Evolutionary conservation across 2,113 vertebrate genomes (phyloP), one percentile per base, ranked within the genome.

Genomic region (Pluvialis apricaria): DNA sequence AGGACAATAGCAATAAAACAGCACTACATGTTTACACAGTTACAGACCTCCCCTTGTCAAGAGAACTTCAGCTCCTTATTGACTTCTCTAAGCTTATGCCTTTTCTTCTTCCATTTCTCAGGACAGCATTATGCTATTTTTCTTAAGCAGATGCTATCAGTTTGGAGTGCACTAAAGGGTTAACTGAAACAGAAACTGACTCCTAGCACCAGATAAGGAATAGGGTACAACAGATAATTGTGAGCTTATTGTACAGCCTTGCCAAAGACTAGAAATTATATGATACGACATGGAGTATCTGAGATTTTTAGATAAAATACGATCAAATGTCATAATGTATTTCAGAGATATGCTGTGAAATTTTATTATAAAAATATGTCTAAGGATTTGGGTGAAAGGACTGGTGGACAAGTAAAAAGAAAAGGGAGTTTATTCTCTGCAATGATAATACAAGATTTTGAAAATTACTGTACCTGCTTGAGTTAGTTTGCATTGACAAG

Each of bases 161-260:
- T 68, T 44, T 85, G 60, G 45, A 86, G 31, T 47, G 65, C 73
- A 66, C 15, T 64, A 32, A 71, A 72, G 76, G 80, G 82, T 96
- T 95, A 89, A 94, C 60, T 68, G 73, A 96, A 97, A 94, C 25
- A 87, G 92, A 94, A 87, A 69, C 61, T 9, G 32, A 88, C 45
- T 86, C 58, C 77, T 69, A 86, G 86, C 44, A 81, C 24, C 15
- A 10, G 47, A 55, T 38, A 92, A 64, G 51, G 64, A 93, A 79
- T n/a, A 81, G 44, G n/a, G 61, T 58, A 86, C 60, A 81, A 71
- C 28, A 86, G 82, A 71, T 76, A 88, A 86, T 65, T 76, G 73
- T 64, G 66, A 84, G 42, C 40, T 89, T 95, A 52, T 58, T 76
- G 71, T 54, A 84, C 47, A 76, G 71, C 78, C 61, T 82, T 82